Evolutionary conservation across 1,140 invertebrate species (phyloP), one percentile per base, ranked within the genome.

Genomic region (Laupala kohalensis): DNA sequence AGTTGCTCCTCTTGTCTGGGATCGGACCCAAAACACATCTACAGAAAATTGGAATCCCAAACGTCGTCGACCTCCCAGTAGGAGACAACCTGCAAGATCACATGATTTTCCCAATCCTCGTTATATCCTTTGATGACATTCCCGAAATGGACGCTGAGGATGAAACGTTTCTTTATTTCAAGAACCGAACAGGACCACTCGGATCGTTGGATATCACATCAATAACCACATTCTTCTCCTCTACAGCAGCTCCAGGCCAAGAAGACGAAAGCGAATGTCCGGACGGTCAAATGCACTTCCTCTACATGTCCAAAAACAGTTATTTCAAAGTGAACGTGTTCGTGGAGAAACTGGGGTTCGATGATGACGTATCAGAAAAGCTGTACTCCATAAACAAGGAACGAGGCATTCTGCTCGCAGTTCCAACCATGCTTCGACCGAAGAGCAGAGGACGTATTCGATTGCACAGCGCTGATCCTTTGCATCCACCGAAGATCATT

Each of bases 11-110:
- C 9, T 19, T 53, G 1, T 96, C 93, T 3, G 96, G 96, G 0
- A 86, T 97, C 3, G 95, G 95, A 0, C 93, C 94, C 0, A 84
- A 85, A 53, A 87, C 90, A 66, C 89, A 96, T 76, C 78, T 97
- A 25, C 79, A 83, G 2, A 85, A 90, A 76, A 84, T 87, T 71
- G 83, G 79, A 71, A 83, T 77, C 69, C 81, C 76, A 71, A 78
- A 76, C 67, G 77, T 81, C 19, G 72, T 73, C 25, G 75, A 76
- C 28, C 6, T 85, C 4, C 82, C 82, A 0, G 85, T 87, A 2
- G 95, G 95, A 0, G 83, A 91, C 69, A 96, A 96, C 80, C 82
- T 97, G 1, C 92, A 95, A 81, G 93, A 95, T 79, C 94, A 96
- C 77, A 87, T 96, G 12, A 92, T 90, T 0, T 79, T 93, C 0